Conservation (phyloP, 2,113 vertebrate species). For the Thermophis baileyi region DNA sequence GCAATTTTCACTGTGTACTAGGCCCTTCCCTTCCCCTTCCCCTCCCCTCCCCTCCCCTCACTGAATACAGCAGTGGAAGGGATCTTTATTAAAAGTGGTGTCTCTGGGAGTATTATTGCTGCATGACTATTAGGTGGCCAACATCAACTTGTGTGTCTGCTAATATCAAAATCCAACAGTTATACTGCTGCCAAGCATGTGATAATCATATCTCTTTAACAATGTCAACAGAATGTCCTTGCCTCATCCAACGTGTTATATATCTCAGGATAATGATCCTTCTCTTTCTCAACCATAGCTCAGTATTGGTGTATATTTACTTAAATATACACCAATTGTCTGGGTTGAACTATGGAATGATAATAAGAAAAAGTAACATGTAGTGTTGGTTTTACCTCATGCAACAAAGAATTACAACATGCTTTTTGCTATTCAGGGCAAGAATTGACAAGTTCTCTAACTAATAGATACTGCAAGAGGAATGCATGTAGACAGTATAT, state of each 20-base stretch:
- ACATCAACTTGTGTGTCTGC: neutral
- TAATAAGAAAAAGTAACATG: neutral
- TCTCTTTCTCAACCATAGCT: no score
- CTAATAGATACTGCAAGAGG: neutral
- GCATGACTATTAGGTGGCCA: neutral
- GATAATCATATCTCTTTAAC: no score
- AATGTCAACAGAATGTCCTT: neutral
- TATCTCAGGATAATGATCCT: neutral
- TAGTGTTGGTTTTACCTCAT: neutral
- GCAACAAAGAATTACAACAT: neutral
- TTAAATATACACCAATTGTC: neutral
- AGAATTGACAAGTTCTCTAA: slow-evolving; percentile 9
- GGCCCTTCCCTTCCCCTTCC: neutral
- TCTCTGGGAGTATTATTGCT: neutral
- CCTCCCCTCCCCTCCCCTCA: neutral
- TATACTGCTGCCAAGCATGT: neutral
- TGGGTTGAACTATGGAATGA: neutral
- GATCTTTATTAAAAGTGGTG: neutral
- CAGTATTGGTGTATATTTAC: neutral
- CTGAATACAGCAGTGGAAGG: neutral
- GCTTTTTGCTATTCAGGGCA: neutral
- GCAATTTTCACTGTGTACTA: neutral
- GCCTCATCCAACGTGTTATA: no score
- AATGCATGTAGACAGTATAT: slow-evolving; percentile 11
- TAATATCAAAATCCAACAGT: neutral